These are phyloP conservation scores for Tanytarsus gracilentus DNA, from an alignment of 2,888 invertebrate genomes.

Conservation along the genomic window DNA sequence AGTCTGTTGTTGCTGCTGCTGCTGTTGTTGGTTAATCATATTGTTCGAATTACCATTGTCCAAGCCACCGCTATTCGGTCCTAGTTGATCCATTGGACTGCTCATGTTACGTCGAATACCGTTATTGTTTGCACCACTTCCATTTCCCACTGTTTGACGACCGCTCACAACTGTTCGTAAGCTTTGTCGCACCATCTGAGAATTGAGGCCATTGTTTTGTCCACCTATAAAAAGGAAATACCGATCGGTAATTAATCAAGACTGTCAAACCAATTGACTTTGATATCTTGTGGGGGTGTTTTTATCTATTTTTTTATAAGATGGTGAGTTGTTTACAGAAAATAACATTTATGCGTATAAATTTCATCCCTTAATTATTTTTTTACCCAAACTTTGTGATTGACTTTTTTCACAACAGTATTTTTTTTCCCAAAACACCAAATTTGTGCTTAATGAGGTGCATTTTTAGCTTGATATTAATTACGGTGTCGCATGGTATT, in stretches of 20 bases:
- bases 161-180: slow-evolving; percentile 81
- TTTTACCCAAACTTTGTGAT: too few relatives aligned
- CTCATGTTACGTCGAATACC: slow-evolving; percentile 40
- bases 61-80: slow-evolving; percentile 32
- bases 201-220: slow-evolving; percentile 50
- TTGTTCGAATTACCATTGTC: slow-evolving; percentile 33
- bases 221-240: slow-evolving; percentile 44
- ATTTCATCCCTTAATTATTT: too few relatives aligned
- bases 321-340: too few relatives aligned
- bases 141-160: slow-evolving; percentile 41
- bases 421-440: too few relatives aligned
- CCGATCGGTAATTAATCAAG: slow-evolving; percentile 23
- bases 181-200: slow-evolving; percentile 86
- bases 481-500: too few relatives aligned
- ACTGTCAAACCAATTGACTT: too few relatives aligned
- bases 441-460: too few relatives aligned
- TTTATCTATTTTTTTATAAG: too few relatives aligned
- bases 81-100: slow-evolving; percentile 37
- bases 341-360: too few relatives aligned
- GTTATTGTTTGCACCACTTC: slow-evolving; percentile 25
- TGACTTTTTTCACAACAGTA: too few relatives aligned
- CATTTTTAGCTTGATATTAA: too few relatives aligned
- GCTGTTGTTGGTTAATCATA: slow-evolving; percentile 32
- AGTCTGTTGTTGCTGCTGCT: slow-evolving; percentile 31
- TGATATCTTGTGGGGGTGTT: too few relatives aligned